phyloP scores from a whole-genome alignment of 2,113 vertebrate species.

The Gobio gobio region DNA sequence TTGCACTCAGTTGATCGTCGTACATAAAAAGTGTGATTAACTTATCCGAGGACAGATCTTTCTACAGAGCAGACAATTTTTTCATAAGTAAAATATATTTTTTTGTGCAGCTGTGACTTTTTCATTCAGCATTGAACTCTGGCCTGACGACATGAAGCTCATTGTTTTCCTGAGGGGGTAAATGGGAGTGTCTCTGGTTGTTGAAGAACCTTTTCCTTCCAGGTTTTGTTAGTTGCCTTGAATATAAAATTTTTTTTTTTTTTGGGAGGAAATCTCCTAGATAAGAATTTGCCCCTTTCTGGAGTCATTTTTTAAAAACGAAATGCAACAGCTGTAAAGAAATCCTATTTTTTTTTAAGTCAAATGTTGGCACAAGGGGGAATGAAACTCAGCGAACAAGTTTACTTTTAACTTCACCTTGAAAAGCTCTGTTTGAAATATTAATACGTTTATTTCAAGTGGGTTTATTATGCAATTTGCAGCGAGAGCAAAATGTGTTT shows the following conservation, averaged over 20 bases:
- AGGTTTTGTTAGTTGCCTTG: conserved; percentile 25
- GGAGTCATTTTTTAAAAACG: neutral
- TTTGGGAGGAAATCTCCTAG: neutral
- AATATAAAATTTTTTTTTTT: neutral
- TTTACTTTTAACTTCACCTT: conserved; percentile 19
- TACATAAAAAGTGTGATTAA: neutral
- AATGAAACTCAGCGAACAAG: neutral
- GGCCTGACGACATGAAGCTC: neutral
- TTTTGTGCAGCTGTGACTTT: no score
- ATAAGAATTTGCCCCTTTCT: neutral
- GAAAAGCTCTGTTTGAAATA: conserved; percentile 26
- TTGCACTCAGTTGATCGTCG: neutral
- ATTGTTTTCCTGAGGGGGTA: conserved; percentile 28
- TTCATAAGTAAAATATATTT: neutral
- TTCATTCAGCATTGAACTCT: conserved; percentile 1
- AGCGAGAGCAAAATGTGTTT: neutral
- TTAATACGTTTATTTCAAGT: conserved; percentile 41
- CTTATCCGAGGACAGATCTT: neutral
- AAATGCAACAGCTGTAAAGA: neutral
- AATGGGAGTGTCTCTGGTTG: conserved; percentile 1
- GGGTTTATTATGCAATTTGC: conserved; percentile 28
- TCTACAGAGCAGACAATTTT: neutral
- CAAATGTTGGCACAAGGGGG: neutral
- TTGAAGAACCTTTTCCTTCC: conserved; percentile 53
- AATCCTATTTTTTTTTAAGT: neutral